Evolutionary conservation across 1,140 invertebrate species (phyloP).

Genomic region (Hylaeus anthracinus): DNA sequence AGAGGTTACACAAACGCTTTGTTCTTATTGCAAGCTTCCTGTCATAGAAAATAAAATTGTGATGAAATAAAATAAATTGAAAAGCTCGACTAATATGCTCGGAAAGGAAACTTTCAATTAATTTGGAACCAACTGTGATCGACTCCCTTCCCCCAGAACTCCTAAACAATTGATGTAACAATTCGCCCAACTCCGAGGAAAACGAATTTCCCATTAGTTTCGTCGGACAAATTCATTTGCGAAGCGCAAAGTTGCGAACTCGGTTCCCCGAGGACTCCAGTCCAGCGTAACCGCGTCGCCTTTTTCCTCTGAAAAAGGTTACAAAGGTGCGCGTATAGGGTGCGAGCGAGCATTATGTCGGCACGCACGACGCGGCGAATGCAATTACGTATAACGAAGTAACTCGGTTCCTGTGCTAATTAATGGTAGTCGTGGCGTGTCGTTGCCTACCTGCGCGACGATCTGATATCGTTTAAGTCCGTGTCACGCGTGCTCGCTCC

Average conservation of each 20-base stretch:
- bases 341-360: slow-evolving; percentile 29
- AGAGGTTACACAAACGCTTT: no score
- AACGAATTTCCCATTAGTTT: no score
- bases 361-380: slow-evolving; percentile 42
- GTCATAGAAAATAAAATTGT: no score
- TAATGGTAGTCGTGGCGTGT: slow-evolving; percentile 57
- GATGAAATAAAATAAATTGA: no score
- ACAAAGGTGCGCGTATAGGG: slow-evolving; percentile 5
- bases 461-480: slow-evolving; percentile 37
- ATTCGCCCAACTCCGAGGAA: no score
- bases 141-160: no score
- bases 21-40: no score
- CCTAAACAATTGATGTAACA: no score
- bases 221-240: not conserved
- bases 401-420: slow-evolving; percentile 63
- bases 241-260: not conserved
- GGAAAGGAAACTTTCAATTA: no score
- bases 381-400: slow-evolving; percentile 68
- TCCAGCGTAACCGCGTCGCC: not conserved
- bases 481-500: not conserved
- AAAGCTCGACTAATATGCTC: no score
- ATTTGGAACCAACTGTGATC: no score
- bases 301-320: slow-evolving; percentile 17
- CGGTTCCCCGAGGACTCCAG: not conserved
- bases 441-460: slow-evolving; percentile 21